Base-by-base conservation (phyloP, 2,888 invertebrate species). In the Altica lythri region DNA sequence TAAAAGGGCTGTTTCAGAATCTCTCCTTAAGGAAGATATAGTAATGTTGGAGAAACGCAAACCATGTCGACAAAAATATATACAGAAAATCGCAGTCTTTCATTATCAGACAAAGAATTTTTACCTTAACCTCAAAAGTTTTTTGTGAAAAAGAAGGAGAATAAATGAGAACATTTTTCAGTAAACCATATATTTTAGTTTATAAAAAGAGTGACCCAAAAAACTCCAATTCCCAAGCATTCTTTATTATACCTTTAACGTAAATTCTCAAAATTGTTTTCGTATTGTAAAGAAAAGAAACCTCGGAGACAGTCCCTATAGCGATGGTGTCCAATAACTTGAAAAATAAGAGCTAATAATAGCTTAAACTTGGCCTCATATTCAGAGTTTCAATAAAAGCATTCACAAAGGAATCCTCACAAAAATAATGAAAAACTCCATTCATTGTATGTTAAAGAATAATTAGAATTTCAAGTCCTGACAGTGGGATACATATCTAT, bases 391-490 rank as follows among this genome's bases (percentile, higher is more conserved):
- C 14, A 38, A 14, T 19, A 32, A 46, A 46, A 25, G 27, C 46
- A 13, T 40, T 32, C 27, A 53, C 53, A 53, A 53, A 53, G 34
- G 48, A 56, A 53, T 45, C 48, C 38, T 32, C 45, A 44, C 43
- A 43, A 52, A 45, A 56, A 22, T 53, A 56, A 53, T 45, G 52
- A 45, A 35, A 51, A 56, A 45, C 14, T 30, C 19, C 22, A 48
- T 34, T 13, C 47, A 53, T 47, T 53, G 52, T 53, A 56, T 49
- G 38, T 48, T 44, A 14, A 48, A 35, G 48, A 45, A 56, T 56
- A 49, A 56, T 56, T 56, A 56, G 42, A 55, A 55, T 55, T 50
- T 46, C 27, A 45, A 27, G 48, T 53, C 35, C 18, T 42, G n/a
- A 14, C 14, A 40, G 25, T 32, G 14, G 42, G 53, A 53, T 53